Conservation (phyloP, 2,888 invertebrate genomes). For the Nemurella pictetii region DNA sequence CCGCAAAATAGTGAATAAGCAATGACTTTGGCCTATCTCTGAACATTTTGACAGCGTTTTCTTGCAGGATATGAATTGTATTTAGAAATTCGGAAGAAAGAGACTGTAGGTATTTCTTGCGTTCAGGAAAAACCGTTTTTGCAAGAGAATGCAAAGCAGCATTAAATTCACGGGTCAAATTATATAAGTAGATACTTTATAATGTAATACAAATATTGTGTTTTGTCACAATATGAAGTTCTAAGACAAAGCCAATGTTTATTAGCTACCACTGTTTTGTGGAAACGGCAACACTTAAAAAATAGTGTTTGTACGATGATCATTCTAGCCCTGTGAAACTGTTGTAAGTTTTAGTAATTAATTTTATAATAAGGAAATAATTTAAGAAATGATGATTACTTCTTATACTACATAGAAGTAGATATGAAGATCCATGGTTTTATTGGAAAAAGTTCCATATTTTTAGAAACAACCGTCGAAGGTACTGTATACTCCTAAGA, state of each 20-base stretch:
- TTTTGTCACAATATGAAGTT: background rate
- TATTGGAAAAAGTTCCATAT: background rate
- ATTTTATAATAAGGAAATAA: background rate
- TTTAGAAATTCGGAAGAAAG: background rate
- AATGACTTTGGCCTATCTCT: background rate
- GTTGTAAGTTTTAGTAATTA: constrained; percentile 5
- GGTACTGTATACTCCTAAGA: background rate
- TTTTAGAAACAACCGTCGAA: background rate
- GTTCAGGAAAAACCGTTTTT: background rate
- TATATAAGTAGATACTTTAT: background rate
- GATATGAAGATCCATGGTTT: background rate
- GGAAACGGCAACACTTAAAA: background rate
- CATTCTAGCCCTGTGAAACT: constrained; percentile 1
- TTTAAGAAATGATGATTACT: background rate
- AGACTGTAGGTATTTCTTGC: background rate
- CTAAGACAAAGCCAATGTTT: background rate
- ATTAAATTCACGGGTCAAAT: background rate
- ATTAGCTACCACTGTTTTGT: background rate
- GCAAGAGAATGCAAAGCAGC: background rate
- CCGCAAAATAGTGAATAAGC: background rate
- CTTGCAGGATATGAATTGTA: background rate
- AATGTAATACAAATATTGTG: background rate
- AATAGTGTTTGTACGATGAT: background rate
- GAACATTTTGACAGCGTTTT: background rate
- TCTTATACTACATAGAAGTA: background rate